A percentile compares a stretch with the other conserved stretches of the same genome.
phyloP scores from a whole-genome alignment of 2,113 vertebrate genomes.

The Pavo muticus region DNA sequence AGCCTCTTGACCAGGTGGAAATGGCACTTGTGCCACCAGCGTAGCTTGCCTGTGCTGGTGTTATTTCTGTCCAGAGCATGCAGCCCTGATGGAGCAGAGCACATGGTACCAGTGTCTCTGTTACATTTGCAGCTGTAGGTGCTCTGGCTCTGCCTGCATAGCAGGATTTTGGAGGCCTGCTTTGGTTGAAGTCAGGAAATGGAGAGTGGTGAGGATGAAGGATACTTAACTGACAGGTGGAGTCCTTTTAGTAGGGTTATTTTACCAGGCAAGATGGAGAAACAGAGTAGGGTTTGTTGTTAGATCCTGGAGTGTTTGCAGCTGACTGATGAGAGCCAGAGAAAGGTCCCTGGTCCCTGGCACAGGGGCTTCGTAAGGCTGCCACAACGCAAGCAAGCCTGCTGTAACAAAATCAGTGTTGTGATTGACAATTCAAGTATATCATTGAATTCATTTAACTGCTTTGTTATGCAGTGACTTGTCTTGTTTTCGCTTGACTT shows the following conservation, averaged over 20 bases:
- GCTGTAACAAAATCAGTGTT: background rate
- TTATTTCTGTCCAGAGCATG: fast-evolving
- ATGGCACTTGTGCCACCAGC: fast-evolving
- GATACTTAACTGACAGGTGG: background rate
- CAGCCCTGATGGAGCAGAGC: background rate
- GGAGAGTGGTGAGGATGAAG: background rate
- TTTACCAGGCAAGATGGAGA: background rate
- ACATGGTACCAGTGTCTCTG: fast-evolving
- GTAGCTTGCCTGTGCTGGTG: background rate
- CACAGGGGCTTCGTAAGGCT: background rate
- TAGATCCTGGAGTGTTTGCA: background rate
- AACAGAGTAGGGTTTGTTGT: background rate
- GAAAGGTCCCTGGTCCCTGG: background rate
- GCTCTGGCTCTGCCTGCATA: background rate
- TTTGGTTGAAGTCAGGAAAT: background rate
- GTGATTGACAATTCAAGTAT: background rate
- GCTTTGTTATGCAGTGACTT: background rate
- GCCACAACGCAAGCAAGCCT: background rate
- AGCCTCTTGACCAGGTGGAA: background rate
- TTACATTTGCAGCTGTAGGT: background rate
- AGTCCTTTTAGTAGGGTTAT: background rate
- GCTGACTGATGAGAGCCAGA: background rate
- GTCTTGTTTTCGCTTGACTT: background rate
- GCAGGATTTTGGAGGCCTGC: background rate
- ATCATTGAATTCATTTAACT: background rate